These are phyloP conservation scores for Heliconius hermathena DNA, from an alignment of 1,140 invertebrate genomes.

Conservation along the genomic window DNA sequence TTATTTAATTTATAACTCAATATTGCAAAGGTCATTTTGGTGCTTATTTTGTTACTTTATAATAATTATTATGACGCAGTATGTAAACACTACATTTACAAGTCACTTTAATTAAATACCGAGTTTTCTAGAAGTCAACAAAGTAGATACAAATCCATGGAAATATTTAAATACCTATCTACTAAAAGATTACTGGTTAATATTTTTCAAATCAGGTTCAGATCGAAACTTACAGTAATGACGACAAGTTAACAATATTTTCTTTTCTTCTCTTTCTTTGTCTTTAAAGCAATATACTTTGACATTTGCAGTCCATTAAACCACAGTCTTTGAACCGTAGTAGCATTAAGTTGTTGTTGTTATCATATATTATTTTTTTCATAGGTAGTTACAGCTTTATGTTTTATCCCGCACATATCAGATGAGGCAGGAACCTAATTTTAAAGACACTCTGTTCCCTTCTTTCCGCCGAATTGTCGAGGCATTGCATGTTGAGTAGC, in stretches of 20 bases:
- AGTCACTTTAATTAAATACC: background rate
- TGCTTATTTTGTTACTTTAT: background rate
- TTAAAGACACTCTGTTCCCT: too few species aligned
- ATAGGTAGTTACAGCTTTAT: too few species aligned
- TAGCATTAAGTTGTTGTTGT: background rate
- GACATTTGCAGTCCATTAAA: background rate
- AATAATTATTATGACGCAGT: background rate
- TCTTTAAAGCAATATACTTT: background rate
- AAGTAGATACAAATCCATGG: background rate
- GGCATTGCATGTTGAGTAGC: too few species aligned
- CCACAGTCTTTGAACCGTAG: background rate
- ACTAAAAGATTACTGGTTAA: conserved; percentile 2
- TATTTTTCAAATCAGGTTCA: background rate
- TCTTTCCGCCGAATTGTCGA: too few species aligned
- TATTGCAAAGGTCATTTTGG: background rate
- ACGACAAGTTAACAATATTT: background rate
- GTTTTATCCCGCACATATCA: too few species aligned
- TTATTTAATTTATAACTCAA: background rate
- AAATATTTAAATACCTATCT: background rate
- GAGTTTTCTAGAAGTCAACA: conserved; percentile 5
- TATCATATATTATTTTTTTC: background rate
- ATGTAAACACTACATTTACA: background rate
- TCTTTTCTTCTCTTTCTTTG: too few species aligned
- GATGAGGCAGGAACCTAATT: too few species aligned
- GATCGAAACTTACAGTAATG: background rate